Evolutionary conservation across 2,888 invertebrate genomes (phyloP).

Genomic region (Drosophila meridiana): DNA sequence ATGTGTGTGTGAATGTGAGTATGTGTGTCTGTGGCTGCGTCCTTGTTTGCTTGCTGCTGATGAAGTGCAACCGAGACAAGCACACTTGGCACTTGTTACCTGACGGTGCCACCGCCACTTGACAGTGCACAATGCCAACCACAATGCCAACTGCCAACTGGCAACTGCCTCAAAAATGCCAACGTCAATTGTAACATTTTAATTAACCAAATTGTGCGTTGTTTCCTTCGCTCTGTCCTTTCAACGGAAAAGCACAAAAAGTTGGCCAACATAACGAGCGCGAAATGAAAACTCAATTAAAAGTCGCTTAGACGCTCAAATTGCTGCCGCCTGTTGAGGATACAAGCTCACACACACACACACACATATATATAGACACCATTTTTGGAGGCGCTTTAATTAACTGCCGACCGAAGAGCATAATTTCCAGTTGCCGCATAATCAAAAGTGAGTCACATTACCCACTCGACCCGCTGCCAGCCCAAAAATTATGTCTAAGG

Average conservation of each 20-base stretch:
- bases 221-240: neutral
- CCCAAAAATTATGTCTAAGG: slow-evolving; percentile 51
- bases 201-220: slow-evolving; percentile 77
- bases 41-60: slow-evolving; percentile 2
- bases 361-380: neutral
- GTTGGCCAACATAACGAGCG: slow-evolving; percentile 46
- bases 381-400: slow-evolving; percentile 59
- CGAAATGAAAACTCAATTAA: slow-evolving; percentile 77
- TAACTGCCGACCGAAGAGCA: slow-evolving; percentile 53
- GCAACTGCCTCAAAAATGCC: slow-evolving; percentile 56
- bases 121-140: slow-evolving; percentile 31
- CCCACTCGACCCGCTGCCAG: slow-evolving; percentile 22
- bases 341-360: slow-evolving; percentile 7
- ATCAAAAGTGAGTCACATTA: slow-evolving; percentile 55
- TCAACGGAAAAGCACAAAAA: slow-evolving; percentile 31
- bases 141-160: slow-evolving; percentile 35
- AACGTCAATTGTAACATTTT: slow-evolving; percentile 76
- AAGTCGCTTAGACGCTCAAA: slow-evolving; percentile 72
- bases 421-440: slow-evolving; percentile 58
- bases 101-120: slow-evolving; percentile 14
- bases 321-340: slow-evolving; percentile 45
- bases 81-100: slow-evolving; percentile 44
- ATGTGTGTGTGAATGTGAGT: neutral
- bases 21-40: neutral
- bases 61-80: slow-evolving; percentile 49